Evolutionary conservation across 37 sponge, comb jelly and placozoan species (phyloP), one percentile per base, ranked within the genome.

Genomic region (Ianthella basta): DNA sequence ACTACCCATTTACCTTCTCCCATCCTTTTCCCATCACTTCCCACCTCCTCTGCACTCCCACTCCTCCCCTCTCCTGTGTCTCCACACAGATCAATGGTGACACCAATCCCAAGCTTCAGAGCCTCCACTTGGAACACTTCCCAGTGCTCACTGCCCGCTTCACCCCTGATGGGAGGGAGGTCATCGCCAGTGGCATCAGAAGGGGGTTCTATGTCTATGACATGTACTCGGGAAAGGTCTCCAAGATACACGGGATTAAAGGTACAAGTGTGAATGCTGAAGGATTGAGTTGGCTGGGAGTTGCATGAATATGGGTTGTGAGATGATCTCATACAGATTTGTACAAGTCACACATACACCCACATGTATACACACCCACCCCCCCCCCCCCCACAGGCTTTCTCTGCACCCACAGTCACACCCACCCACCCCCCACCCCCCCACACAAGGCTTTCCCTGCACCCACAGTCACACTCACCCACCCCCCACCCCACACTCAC

Each of bases 71-170:
- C 74, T 72, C 32, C 39, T 5, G 4, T 10, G 12, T 61, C 64
- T 30, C 44, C 18, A 60, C 19, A 6, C 61, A 93, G 93, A 85
- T 97, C 32, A 93, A 97, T 80, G 95, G 95, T 25, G 82, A 91
- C 21, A 27, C 29, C 24, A 94, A 94, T 56, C 93, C 90, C 0
- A 75, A 86, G 24, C 84, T 97, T 0, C 97, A 97, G 75, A 89
- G 97, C 37, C 73, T 97, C 33, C 83, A 90, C 63, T 50, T 97
- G 44, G 69, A 92, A 56, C 32, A 86, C 29, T 94, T 94, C 57
- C 95, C 97, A 4, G 87, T 97, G 41, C 41, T 74, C 35, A 84
- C 86, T 23, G 95, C 97, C 0, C 95, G 90, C 74, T 97, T 97
- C 83, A 84, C 93, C 18, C 67, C 84, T 15, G 87, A 88, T 73